Conservation (phyloP, 2,888 invertebrate species). For the Deroplatys truncata region DNA sequence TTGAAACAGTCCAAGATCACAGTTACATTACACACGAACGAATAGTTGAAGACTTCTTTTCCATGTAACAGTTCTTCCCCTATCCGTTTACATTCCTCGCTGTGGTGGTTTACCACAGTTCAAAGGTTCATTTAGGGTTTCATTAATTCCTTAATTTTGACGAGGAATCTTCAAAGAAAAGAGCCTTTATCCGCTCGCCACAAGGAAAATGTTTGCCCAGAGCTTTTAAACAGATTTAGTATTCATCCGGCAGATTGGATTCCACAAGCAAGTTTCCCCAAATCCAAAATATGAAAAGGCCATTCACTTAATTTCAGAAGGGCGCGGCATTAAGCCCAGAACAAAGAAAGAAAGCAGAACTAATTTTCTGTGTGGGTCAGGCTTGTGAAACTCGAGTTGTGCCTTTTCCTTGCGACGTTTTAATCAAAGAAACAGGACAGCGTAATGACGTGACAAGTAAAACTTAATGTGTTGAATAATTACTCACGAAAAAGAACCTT, state of each 20-base stretch:
- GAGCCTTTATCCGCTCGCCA: background rate
- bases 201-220: background rate
- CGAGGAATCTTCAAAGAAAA: background rate
- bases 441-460: conserved; percentile 4
- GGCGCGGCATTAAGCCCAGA: no score
- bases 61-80: no score
- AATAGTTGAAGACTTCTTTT: no score
- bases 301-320: background rate
- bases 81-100: background rate
- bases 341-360: background rate
- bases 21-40: no score
- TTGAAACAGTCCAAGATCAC: no score
- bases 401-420: background rate
- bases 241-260: background rate
- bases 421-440: background rate
- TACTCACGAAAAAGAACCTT: conserved; percentile 3
- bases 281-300: background rate
- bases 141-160: background rate
- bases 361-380: background rate
- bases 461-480: conserved; percentile 6
- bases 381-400: background rate
- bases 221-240: background rate
- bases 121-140: background rate
- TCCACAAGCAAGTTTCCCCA: background rate
- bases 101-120: background rate